A percentile compares a stretch with the other conserved stretches of the same genome.
phyloP scores from a whole-genome alignment of 2,888 invertebrate genomes.

The Polyommatus icarus region DNA sequence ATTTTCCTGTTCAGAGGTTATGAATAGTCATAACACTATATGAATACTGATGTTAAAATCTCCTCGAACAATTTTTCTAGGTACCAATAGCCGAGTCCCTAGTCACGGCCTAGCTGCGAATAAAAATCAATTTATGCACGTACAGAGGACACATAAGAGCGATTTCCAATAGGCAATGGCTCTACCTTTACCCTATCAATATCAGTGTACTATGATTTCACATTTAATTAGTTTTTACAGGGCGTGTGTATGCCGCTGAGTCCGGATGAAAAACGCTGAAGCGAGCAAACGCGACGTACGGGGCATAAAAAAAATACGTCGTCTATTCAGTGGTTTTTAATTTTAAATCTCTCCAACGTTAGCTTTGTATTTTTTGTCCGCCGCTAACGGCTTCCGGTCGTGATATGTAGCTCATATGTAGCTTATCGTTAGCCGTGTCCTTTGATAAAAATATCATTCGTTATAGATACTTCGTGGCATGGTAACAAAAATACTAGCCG shows the following conservation, averaged over 20 bases:
- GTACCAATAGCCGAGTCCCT: background rate
- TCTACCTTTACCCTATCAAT: background rate
- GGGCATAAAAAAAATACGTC: conserved; percentile 45
- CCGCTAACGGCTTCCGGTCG: conserved; percentile 34
- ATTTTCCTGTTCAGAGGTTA: too few relatives aligned
- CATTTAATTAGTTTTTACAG: conserved; percentile 18
- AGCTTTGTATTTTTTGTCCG: conserved; percentile 41
- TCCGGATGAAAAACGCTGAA: conserved; percentile 46
- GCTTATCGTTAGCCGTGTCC: conserved; percentile 12
- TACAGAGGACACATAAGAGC: background rate
- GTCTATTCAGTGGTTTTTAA: conserved; percentile 48
- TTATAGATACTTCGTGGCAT: background rate
- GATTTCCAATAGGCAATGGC: too few relatives aligned
- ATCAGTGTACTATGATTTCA: background rate
- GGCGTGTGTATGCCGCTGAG: conserved; percentile 40
- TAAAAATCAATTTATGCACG: background rate
- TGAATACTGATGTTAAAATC: background rate
- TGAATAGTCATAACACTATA: too few relatives aligned
- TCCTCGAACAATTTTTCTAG: background rate
- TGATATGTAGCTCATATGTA: conserved; percentile 27
- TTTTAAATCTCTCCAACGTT: conserved; percentile 45
- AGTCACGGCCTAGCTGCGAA: background rate
- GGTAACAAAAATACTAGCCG: background rate
- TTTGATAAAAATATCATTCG: conserved; percentile 17
- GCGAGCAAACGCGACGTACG: conserved; percentile 45